Evolutionary conservation across 2,113 vertebrate genomes (phyloP).

Genomic region (Dolichallabes microphthalmus): DNA sequence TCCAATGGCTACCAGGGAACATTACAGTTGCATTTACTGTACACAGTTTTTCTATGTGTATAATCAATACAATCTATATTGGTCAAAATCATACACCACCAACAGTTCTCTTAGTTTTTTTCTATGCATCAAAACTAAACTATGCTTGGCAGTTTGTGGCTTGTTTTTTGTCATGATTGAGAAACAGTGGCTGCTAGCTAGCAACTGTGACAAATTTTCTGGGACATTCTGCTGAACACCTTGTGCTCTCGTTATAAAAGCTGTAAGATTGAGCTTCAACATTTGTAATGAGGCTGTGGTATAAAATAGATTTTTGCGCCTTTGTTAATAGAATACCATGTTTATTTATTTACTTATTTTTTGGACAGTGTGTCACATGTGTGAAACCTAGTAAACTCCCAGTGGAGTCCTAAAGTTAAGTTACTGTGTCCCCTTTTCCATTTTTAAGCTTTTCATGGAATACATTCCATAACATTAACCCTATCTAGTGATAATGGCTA

Average conservation of each 20-base stretch:
- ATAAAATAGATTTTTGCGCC: background rate
- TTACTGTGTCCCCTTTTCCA: too few relatives aligned
- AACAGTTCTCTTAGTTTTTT: background rate
- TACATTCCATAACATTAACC: too few relatives aligned
- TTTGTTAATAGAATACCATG: background rate
- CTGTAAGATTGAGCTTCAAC: background rate
- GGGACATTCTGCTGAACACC: background rate
- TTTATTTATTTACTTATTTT: too few relatives aligned
- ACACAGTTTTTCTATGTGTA: background rate
- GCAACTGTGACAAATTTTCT: background rate
- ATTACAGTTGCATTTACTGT: background rate
- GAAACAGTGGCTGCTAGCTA: background rate
- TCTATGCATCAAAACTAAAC: background rate
- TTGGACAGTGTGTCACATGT: too few relatives aligned
- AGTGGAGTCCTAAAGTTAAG: too few relatives aligned
- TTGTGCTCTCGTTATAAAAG: background rate
- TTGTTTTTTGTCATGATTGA: background rate
- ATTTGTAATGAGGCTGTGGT: background rate
- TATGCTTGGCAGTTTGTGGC: background rate
- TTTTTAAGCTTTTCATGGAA: too few relatives aligned
- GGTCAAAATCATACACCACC: background rate
- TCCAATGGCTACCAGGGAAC: background rate
- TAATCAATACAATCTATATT: background rate
- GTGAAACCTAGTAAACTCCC: too few relatives aligned
- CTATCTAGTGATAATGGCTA: too few relatives aligned